Base-by-base conservation (phyloP, 2,888 invertebrate genomes). In the Congeria kusceri region DNA sequence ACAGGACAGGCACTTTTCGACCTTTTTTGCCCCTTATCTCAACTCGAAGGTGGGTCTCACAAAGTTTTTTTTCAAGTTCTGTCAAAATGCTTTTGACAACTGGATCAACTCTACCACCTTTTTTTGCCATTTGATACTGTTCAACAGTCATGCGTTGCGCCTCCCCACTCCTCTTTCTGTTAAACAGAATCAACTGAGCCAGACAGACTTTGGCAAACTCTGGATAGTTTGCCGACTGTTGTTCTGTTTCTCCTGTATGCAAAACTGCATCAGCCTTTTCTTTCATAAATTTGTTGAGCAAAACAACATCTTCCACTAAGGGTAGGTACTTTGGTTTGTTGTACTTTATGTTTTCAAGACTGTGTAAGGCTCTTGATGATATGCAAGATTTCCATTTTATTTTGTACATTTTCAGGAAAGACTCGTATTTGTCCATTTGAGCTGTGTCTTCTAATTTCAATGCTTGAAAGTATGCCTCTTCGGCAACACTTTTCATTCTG, bases 81-180 rank as follows among this genome's bases (percentile, higher is more conserved):
- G 73, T 29, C 39, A 78, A 62, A 47, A 28, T 64, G 20, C 61
- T 46, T 20, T 53, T 53, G n/a, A 74, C 66, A 29, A 20, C 73
- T 64, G 61, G 25, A 65, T 74, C 70, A 5, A 74, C 59, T 32
- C 44, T 59, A 46, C 46, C 46, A 47, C 67, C 67, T 46, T 64
- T 56, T n/a, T 58, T 59, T 5, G 53, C 68, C 46, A 20, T 53
- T 63, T 28, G 13, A 39, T 47, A 76, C n/a, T 44, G 56, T 23
- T 61, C 28, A n/a, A 53, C 46, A 62, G 25, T 67, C 25, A 77
- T 61, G 65, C 76, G 49, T 71, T 70, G 25, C 77, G 62, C 57
- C 62, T 83, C 57, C 44, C 96, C 49, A 96, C 94, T 93, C 98
- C 97, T 74, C 53, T 18, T 53, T 53, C 53, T 46, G 44, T 66